Percentiles rank a stretch among this genome's conserved stretches.
These are phyloP conservation scores for Dendroctonus ponderosae DNA, from an alignment of 1,140 invertebrate genomes.

Conservation along the genomic window DNA sequence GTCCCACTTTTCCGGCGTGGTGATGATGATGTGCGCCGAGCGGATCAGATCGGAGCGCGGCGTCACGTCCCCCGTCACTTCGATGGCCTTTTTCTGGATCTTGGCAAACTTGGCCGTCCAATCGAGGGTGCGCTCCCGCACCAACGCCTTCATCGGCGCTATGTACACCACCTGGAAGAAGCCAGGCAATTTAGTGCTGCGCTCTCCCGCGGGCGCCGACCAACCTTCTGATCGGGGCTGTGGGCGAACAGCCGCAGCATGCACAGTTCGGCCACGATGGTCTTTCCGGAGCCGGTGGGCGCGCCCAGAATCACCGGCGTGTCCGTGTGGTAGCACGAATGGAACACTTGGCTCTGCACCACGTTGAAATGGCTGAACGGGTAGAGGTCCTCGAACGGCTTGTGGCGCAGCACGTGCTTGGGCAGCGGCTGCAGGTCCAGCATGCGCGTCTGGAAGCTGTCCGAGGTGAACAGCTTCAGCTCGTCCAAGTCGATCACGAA, in stretches of 20 bases:
- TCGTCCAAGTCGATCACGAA: slow-evolving; percentile 81
- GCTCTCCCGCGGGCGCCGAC: background rate
- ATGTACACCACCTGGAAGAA: slow-evolving; percentile 87
- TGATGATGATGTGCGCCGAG: slow-evolving; percentile 89
- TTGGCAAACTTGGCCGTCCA: slow-evolving; percentile 86
- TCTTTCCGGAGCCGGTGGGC: slow-evolving; percentile 98
- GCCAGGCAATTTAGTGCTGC: background rate
- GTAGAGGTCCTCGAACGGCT: slow-evolving; percentile 79
- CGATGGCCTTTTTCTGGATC: slow-evolving; percentile 85
- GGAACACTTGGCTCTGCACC: slow-evolving; percentile 98
- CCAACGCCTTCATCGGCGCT: slow-evolving; percentile 96
- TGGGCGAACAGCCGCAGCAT: slow-evolving; percentile 91
- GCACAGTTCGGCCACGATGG: slow-evolving; percentile 95
- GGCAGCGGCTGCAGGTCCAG: slow-evolving; percentile 90
- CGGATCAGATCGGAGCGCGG: slow-evolving; percentile 87
- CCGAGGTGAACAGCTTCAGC: slow-evolving; percentile 87
- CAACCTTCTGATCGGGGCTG: slow-evolving; percentile 79
- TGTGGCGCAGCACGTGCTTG: slow-evolving; percentile 71
- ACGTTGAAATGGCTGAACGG: slow-evolving; percentile 96
- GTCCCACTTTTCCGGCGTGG: slow-evolving; percentile 99
- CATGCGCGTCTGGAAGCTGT: slow-evolving; percentile 92
- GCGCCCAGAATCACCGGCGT: slow-evolving; percentile 93
- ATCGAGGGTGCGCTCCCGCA: slow-evolving; percentile 93
- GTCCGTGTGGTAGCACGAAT: slow-evolving; percentile 93
- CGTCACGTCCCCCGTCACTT: slow-evolving; percentile 94